Evolutionary conservation across 1,140 invertebrate species (phyloP).

Genomic region (Aphaenogaster floridana): DNA sequence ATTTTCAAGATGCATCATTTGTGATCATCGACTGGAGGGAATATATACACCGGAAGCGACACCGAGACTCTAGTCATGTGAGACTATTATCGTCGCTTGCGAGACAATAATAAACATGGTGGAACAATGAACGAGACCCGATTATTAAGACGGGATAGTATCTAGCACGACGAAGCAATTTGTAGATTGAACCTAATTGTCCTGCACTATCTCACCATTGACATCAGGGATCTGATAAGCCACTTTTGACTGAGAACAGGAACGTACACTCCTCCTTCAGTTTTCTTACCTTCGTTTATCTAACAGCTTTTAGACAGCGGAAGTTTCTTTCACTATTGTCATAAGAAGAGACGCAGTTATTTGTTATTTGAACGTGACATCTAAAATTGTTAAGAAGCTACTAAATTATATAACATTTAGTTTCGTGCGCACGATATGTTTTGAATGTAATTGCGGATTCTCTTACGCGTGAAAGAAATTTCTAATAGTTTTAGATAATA

Average conservation of each 20-base stretch:
- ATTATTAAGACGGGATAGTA: constrained; percentile 67
- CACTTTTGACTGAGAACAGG: constrained; percentile 37
- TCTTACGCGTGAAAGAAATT: constrained; percentile 13
- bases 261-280: constrained; percentile 19
- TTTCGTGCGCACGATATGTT: background rate
- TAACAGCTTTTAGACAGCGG: constrained; percentile 1
- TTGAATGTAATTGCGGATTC: background rate
- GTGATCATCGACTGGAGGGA: constrained; percentile 31
- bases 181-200: constrained; percentile 56
- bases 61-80: constrained; percentile 15
- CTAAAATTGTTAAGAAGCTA: background rate
- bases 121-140: constrained; percentile 72
- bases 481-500: constrained; percentile 17
- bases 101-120: constrained; percentile 58
- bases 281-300: constrained; percentile 4
- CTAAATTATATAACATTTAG: background rate
- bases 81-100: constrained; percentile 24
- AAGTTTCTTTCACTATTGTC: constrained; percentile 24
- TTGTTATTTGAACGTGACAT: constrained; percentile 3
- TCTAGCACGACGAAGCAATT: constrained; percentile 38
- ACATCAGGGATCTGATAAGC: constrained; percentile 39
- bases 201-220: constrained; percentile 51
- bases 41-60: constrained; percentile 50
- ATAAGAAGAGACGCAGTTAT: background rate
- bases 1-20: background rate